Evolutionary conservation across 2,797 vertebrate species (phyloP), one percentile per base, ranked within the genome.

Genomic region (Syndactyla subalaris): DNA sequence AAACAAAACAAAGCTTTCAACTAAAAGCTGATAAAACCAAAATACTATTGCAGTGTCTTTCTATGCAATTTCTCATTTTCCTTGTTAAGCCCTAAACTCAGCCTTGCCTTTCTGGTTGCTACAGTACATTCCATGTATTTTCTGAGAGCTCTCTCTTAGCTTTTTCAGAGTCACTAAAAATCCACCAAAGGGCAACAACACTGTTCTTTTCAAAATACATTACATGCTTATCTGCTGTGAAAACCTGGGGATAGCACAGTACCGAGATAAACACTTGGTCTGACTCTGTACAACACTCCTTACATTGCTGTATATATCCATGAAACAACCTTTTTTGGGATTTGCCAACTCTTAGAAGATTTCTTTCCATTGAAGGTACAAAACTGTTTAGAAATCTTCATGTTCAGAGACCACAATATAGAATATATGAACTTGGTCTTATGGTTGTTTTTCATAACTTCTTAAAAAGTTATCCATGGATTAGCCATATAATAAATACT

Each of bases 91-190:
- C 19, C 26, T 59, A 52, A 85, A n/a, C 26, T 83, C 58, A 75
- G 45, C 24, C 23, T 93, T 67, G 34, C 43, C 89, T 65, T 91
- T 92, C 71, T 67, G 43, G 62, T 68, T 88, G 61, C 58, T 89
- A 59, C 0, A 0, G 17, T 49, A 85, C 7, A 5, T 57, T 85
- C n/a, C 26, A 26, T 4, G 0, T 51, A 77, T 80, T 88, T 90
- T 83, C 24, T 77, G 52, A 52, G 39, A 46, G 13, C 14, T 2
- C 15, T 4, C 57, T 54, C 65, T 49, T 67, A 72, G 82, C 46
- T 83, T 88, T 87, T 77, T 93, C 70, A 76, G 52, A 54, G 79
- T 66, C 55, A 84, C 30, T 70, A 66, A 92, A 94, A 88, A 73
- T 70, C 32, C 58, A 81, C 48, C 16, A 10, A 89, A 89, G 14